Evolutionary conservation across 2,888 invertebrate genomes (phyloP).

Genomic region (Sycophila texana): DNA sequence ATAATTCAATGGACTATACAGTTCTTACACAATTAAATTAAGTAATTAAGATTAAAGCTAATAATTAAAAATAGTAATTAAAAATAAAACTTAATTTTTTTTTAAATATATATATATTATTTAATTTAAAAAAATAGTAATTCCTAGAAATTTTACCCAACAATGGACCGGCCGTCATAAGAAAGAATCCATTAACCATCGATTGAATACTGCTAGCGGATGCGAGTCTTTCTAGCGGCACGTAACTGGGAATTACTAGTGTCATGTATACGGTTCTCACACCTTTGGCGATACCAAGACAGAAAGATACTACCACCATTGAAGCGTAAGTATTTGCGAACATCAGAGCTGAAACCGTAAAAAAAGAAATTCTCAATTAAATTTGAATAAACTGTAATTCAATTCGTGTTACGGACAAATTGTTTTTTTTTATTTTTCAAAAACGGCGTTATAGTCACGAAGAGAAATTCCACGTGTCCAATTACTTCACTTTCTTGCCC

Average conservation of each 20-base stretch:
- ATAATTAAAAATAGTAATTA: background rate
- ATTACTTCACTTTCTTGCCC: slow-evolving; percentile 13
- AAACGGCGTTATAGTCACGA: no score
- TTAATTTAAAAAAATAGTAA: background rate
- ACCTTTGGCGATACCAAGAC: slow-evolving; percentile 83
- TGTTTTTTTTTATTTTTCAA: no score
- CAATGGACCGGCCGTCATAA: slow-evolving; percentile 80
- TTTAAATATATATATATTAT: no score
- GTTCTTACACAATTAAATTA: background rate
- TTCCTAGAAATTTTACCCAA: slow-evolving; percentile 77
- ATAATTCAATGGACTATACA: no score
- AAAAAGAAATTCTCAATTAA: background rate
- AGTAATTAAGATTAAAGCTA: background rate
- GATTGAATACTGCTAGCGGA: slow-evolving; percentile 84
- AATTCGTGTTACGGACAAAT: no score
- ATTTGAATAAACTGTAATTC: slow-evolving; percentile 7
- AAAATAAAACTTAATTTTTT: no score
- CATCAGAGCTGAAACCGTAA: slow-evolving; percentile 71
- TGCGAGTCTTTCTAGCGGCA: slow-evolving; percentile 82
- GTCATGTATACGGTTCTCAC: slow-evolving; percentile 83
- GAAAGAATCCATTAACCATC: slow-evolving; percentile 81
- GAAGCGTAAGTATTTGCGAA: slow-evolving; percentile 70
- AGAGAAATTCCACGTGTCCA: background rate
- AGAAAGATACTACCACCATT: slow-evolving; percentile 77
- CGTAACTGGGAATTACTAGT: slow-evolving; percentile 82